Conservation (phyloP, 2,113 vertebrate species). For the Synodontis membranacea region DNA sequence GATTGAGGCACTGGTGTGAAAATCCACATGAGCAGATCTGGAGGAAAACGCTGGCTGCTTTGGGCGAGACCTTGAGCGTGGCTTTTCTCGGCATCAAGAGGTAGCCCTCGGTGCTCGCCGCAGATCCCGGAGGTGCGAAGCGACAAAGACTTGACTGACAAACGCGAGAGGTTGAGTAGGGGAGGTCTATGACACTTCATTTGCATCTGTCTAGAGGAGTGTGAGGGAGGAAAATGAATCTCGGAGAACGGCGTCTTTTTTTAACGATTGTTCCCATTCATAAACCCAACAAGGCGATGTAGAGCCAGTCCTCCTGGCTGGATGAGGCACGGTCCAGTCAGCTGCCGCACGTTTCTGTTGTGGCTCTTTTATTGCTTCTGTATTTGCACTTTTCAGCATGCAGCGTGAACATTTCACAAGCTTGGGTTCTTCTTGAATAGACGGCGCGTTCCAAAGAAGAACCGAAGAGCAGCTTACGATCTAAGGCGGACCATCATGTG, state of each 20-base stretch:
- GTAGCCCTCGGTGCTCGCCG: conserved; percentile 62
- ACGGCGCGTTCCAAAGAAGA: conserved; percentile 59
- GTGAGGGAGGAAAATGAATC: conserved; percentile 63
- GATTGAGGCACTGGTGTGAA: conserved; percentile 71
- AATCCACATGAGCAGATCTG: conserved; percentile 70
- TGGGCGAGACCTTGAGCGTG: conserved; percentile 59
- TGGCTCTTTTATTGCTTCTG: conserved; percentile 51
- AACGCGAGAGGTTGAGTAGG: conserved; percentile 69
- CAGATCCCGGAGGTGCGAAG: conserved; percentile 64
- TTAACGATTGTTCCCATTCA: conserved; percentile 71
- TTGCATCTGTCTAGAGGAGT: conserved; percentile 64
- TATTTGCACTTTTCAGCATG: conserved; percentile 59
- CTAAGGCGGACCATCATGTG: conserved; percentile 56
- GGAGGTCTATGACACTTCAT: conserved; percentile 74
- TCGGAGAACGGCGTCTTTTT: conserved; percentile 63
- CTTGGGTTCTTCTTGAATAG: conserved; percentile 69
- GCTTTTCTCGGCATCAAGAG: conserved; percentile 63
- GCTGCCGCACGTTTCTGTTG: conserved; percentile 64
- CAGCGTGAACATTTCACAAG: conserved; percentile 62
- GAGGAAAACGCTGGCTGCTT: conserved; percentile 63
- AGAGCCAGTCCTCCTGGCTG: conserved; percentile 70
- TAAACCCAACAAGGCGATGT: conserved; percentile 74
- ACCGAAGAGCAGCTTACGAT: conserved; percentile 40
- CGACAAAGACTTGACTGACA: conserved; percentile 66
- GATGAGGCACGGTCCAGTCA: conserved; percentile 77